Conservation (phyloP, 2,113 vertebrate species). For the Electrona antarctica region DNA sequence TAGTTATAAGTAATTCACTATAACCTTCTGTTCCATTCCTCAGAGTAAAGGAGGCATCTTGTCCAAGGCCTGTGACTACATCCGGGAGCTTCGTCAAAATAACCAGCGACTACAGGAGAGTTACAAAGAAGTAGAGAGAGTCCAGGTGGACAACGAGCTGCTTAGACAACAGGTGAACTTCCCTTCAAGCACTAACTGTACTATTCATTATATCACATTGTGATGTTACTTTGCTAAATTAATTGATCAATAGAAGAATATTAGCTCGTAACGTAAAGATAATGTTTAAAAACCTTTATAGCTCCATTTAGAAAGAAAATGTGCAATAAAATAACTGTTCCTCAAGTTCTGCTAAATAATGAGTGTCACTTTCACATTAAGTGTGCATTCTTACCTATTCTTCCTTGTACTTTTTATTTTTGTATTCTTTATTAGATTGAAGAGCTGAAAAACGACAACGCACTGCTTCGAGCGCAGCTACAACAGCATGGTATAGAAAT, state of each 20-base stretch:
- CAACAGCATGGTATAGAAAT: constrained; percentile 90
- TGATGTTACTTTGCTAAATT: too few relatives aligned
- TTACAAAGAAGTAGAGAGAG: constrained; percentile 87
- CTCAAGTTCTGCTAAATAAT: too few relatives aligned
- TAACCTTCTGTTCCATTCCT: too few relatives aligned
- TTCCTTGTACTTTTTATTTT: not conserved
- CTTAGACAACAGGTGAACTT: constrained; percentile 86
- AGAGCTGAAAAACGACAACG: constrained; percentile 90
- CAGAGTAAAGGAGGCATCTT: constrained; percentile 90
- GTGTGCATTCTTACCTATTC: not conserved
- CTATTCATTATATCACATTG: too few relatives aligned
- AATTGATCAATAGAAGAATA: too few relatives aligned
- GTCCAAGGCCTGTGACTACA: constrained; percentile 92
- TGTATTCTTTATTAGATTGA: constrained; percentile 77
- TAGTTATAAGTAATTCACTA: too few relatives aligned
- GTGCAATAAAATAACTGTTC: too few relatives aligned
- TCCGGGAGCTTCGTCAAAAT: constrained; percentile 90
- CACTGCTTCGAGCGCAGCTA: constrained; percentile 89
- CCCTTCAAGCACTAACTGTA: not conserved
- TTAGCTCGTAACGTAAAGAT: too few relatives aligned
- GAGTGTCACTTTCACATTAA: too few relatives aligned
- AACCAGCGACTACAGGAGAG: constrained; percentile 91
- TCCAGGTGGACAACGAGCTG: constrained; percentile 90
- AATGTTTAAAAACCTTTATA: too few relatives aligned
- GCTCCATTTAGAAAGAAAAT: too few relatives aligned